These are phyloP conservation scores for Brenthis daphne DNA, from an alignment of 2,888 invertebrate species.

Conservation along the genomic window DNA sequence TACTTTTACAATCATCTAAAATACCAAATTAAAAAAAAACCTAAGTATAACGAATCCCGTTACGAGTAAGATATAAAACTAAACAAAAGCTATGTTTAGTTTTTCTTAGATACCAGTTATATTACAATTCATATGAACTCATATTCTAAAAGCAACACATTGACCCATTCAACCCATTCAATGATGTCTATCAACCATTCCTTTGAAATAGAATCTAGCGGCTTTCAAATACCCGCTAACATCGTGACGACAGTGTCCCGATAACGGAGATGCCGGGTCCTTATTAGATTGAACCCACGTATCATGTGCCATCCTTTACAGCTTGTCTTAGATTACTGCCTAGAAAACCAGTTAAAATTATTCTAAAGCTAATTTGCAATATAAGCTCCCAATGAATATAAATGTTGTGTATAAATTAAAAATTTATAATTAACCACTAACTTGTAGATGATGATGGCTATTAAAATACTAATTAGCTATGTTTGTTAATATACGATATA, in stretches of 20 bases:
- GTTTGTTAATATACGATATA: too few species aligned
- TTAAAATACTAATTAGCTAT: too few species aligned
- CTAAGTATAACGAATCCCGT: too few species aligned
- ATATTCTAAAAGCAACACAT: too few species aligned
- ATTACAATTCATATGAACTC: too few species aligned
- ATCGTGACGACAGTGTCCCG: conserved; percentile 75
- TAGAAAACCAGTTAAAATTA: conserved; percentile 22
- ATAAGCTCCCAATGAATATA: background rate
- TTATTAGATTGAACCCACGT: conserved; percentile 66
- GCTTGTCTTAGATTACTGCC: conserved; percentile 30
- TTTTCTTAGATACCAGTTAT: too few species aligned
- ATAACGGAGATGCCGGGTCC: conserved; percentile 74
- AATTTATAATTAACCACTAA: too few species aligned
- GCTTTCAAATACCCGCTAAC: conserved; percentile 47
- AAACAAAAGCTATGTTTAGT: too few species aligned
- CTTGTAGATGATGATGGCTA: too few species aligned
- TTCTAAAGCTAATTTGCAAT: conserved; percentile 12
- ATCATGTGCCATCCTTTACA: conserved; percentile 51
- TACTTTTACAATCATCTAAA: too few species aligned
- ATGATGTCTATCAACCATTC: conserved; percentile 25
- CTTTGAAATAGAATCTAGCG: conserved; percentile 19
- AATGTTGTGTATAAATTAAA: background rate
- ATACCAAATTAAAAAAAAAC: too few species aligned
- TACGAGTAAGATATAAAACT: too few species aligned
- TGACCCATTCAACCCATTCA: conserved; percentile 27